A percentile compares a stretch with the other conserved stretches of the same genome.
Evolutionary conservation across 2,888 invertebrate genomes (phyloP).

Genomic region (Tigriopus californicus): DNA sequence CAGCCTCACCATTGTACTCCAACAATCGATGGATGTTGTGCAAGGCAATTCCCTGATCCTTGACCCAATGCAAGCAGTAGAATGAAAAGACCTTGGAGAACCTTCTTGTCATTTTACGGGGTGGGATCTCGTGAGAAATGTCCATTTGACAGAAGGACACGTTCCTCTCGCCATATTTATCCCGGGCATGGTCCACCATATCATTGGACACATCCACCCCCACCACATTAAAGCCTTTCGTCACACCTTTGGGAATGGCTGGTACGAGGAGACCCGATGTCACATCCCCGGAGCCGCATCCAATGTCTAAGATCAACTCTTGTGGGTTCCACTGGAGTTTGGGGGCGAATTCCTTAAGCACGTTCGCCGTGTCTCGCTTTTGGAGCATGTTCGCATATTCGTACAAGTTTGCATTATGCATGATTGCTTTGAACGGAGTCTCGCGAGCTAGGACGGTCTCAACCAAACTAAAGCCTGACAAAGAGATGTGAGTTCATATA

Average conservation of each 20-base stretch:
- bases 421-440: conserved; percentile 23
- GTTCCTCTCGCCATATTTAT: conserved; percentile 32
- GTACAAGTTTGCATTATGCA: conserved; percentile 47
- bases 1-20: conserved; percentile 44
- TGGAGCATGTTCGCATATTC: conserved; percentile 46
- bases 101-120: not conserved
- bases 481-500: no score
- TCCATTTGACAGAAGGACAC: conserved; percentile 34
- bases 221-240: conserved; percentile 28
- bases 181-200: conserved; percentile 47
- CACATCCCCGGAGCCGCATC: conserved; percentile 50
- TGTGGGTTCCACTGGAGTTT: conserved; percentile 37
- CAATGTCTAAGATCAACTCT: conserved; percentile 39
- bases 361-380: conserved; percentile 41
- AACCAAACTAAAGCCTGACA: no score
- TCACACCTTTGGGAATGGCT: conserved; percentile 31
- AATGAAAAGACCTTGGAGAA: conserved; percentile 49
- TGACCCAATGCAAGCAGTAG: conserved; percentile 60
- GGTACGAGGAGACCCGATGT: conserved; percentile 43
- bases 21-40: conserved; percentile 44
- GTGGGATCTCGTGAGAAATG: conserved; percentile 26
- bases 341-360: conserved; percentile 42
- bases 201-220: conserved; percentile 49
- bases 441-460: no score
- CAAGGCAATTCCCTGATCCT: conserved; percentile 45